Evolutionary conservation across 2,113 vertebrate species (phyloP).

Genomic region (Leucopternis melanops): DNA sequence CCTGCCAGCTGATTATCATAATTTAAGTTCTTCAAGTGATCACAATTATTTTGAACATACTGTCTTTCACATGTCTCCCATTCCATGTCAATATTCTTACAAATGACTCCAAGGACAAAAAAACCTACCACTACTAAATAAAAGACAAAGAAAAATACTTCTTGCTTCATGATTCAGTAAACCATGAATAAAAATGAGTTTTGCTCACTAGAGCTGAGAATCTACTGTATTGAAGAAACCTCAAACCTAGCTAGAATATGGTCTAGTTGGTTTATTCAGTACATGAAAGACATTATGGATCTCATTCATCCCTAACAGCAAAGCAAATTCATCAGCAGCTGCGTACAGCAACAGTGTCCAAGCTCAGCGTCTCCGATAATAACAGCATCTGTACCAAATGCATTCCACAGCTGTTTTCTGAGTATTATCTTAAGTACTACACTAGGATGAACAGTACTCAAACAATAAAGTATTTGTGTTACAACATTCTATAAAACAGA

Average conservation of each 20-base stretch:
- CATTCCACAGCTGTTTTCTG: background rate
- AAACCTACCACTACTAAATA: background rate
- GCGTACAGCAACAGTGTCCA: too few species aligned
- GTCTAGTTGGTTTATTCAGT: background rate
- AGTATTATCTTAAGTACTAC: background rate
- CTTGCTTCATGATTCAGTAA: background rate
- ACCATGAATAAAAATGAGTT: background rate
- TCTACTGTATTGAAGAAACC: background rate
- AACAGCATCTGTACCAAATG: background rate
- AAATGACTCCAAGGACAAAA: background rate
- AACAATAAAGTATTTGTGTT: background rate
- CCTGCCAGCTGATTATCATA: background rate
- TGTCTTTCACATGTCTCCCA: background rate
- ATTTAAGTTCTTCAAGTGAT: background rate
- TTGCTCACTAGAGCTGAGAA: background rate
- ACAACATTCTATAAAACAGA: background rate
- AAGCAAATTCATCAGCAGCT: too few species aligned
- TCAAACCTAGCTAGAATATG: background rate
- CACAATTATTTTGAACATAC: background rate
- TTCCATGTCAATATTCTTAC: background rate
- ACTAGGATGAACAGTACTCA: background rate
- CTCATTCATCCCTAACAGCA: too few species aligned
- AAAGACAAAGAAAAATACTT: background rate
- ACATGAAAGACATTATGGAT: too few species aligned
- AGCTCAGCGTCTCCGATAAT: background rate